Percentiles rank a stretch among this genome's conserved stretches.
These are phyloP conservation scores for Haplotaxodon microlepis DNA, from an alignment of 2,113 vertebrate genomes.

Conservation along the genomic window DNA sequence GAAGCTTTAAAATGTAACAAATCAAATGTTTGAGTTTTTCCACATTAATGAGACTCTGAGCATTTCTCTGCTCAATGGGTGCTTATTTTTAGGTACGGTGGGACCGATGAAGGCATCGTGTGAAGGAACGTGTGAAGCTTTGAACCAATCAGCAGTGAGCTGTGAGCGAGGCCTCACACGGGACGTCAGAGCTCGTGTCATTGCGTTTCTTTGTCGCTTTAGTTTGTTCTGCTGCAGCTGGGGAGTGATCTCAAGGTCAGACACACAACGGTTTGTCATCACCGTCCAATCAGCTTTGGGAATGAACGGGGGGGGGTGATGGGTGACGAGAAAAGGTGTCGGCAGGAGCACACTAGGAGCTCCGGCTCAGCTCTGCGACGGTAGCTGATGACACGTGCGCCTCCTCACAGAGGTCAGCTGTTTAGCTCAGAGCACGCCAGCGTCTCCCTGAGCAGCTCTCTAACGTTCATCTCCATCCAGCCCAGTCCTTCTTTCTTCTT, in stretches of 20 bases:
- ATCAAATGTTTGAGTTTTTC: background rate
- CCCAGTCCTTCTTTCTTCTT: background rate
- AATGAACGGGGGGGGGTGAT: constrained; percentile 15
- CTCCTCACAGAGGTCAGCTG: background rate
- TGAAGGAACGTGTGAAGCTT: background rate
- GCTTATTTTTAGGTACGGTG: background rate
- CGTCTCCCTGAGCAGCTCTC: background rate
- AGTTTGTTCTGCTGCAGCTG: background rate
- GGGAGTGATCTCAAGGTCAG: background rate
- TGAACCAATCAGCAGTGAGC: background rate
- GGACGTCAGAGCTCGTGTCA: background rate
- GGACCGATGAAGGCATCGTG: background rate
- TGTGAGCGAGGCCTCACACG: background rate
- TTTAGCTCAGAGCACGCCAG: background rate
- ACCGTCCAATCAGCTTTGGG: background rate
- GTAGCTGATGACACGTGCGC: background rate
- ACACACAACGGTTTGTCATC: constrained; percentile 21
- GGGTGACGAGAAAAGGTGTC: background rate
- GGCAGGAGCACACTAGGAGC: background rate
- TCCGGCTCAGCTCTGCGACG: background rate
- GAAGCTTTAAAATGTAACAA: background rate
- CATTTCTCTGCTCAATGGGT: background rate
- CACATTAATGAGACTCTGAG: background rate
- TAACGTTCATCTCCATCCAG: background rate
- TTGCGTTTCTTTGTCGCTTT: background rate